Evolutionary conservation across 2,797 vertebrate genomes (phyloP).

Genomic region (Semotilus atromaculatus): DNA sequence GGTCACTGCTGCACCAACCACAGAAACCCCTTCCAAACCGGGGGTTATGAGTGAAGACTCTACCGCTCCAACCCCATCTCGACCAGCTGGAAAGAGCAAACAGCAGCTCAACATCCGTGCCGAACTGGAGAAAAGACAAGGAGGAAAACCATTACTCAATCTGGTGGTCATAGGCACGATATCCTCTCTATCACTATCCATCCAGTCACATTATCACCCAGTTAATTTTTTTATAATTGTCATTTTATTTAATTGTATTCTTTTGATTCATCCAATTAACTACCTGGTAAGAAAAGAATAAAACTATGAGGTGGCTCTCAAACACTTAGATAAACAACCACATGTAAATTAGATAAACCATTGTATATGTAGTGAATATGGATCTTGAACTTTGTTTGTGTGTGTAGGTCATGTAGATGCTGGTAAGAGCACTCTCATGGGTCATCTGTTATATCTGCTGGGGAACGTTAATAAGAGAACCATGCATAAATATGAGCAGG

Average conservation of each 20-base stretch:
- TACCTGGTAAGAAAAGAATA: too few relatives aligned
- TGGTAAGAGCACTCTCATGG: slow-evolving; percentile 98
- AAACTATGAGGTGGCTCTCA: neutral
- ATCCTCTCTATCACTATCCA: slow-evolving; percentile 6
- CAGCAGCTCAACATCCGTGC: slow-evolving; percentile 89
- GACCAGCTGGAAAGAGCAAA: slow-evolving; percentile 84
- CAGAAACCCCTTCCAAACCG: slow-evolving; percentile 71
- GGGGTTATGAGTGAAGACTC: slow-evolving; percentile 77
- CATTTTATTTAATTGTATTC: neutral
- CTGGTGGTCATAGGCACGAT: slow-evolving; percentile 93
- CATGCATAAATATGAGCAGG: slow-evolving; percentile 99
- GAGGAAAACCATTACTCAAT: slow-evolving; percentile 94
- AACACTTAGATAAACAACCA: neutral
- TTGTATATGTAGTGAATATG: neutral
- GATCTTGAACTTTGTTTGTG: neutral
- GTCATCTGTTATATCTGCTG: slow-evolving; percentile 94
- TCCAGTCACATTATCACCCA: neutral
- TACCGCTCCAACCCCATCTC: slow-evolving; percentile 72
- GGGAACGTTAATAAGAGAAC: slow-evolving; percentile 98
- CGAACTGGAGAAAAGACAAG: slow-evolving; percentile 95
- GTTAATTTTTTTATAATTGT: neutral
- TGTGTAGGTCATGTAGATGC: slow-evolving; percentile 95
- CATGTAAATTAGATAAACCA: neutral
- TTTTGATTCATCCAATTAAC: neutral
- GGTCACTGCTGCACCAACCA: slow-evolving; percentile 70